Conservation (phyloP, 2,113 vertebrate species). For the Zosterops pallidus region DNA sequence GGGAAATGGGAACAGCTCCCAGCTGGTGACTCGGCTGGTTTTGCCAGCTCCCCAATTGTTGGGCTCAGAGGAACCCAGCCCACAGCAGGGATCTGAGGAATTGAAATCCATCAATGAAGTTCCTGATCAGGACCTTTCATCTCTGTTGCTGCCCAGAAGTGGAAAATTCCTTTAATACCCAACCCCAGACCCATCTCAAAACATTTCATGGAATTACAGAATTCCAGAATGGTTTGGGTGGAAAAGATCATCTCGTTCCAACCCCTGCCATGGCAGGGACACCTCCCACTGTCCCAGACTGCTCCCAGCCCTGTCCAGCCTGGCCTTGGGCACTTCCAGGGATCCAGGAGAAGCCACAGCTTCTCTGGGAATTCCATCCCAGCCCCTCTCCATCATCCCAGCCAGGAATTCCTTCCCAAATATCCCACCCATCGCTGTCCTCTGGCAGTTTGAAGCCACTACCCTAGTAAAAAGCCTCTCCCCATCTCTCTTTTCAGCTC, state of each 20-base stretch:
- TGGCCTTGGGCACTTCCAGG: background rate
- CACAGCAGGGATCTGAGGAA: background rate
- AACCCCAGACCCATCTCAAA: background rate
- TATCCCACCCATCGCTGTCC: background rate
- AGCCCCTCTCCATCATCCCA: background rate
- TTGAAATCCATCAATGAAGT: background rate
- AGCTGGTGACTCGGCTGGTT: background rate
- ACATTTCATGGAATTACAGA: background rate
- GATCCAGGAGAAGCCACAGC: background rate
- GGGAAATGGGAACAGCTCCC: background rate
- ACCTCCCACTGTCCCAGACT: background rate
- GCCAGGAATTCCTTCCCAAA: background rate
- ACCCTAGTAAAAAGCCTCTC: background rate
- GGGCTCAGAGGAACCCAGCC: background rate
- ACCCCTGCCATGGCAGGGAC: background rate
- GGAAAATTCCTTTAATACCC: background rate
- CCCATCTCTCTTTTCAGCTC: background rate
- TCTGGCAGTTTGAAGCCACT: background rate
- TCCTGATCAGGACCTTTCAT: background rate
- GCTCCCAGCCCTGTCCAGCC: background rate
- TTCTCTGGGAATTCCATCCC: background rate
- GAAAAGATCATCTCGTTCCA: background rate
- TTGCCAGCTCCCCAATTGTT: background rate
- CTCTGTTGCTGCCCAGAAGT: background rate
- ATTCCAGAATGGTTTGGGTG: background rate